Conservation (phyloP, 2,113 vertebrate species). For the Natator depressus region DNA sequence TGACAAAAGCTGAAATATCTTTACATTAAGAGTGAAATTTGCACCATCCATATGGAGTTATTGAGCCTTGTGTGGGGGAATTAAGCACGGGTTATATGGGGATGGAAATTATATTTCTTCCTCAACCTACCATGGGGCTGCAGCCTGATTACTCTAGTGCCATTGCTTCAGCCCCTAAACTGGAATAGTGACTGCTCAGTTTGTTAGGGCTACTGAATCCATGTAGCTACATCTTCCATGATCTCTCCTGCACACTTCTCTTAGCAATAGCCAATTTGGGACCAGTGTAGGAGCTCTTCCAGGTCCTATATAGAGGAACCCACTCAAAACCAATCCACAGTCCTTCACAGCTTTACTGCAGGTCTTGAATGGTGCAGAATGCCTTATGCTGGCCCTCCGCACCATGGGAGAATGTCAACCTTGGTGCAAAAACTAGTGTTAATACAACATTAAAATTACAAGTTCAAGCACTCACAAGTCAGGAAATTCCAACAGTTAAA, state of each 20-base stretch:
- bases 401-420: neutral
- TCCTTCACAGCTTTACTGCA: neutral
- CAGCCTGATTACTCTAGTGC: constrained; percentile 1
- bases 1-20: neutral
- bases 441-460: neutral
- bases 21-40: constrained; percentile 10
- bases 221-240: neutral
- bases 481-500: neutral
- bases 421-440: neutral
- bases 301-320: neutral
- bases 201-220: neutral
- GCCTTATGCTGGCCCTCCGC: neutral
- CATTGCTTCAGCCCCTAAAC: neutral
- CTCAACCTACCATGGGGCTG: neutral
- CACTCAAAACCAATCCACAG: neutral
- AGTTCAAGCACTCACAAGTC: neutral
- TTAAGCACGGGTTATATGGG: constrained; percentile 35
- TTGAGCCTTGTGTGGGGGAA: neutral
- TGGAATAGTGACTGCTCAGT: neutral
- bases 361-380: neutral
- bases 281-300: neutral
- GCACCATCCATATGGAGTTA: neutral
- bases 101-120: constrained; percentile 11
- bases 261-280: neutral
- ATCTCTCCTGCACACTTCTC: neutral